Evolutionary conservation across 37 sponge, comb jelly and placozoan species (phyloP), one percentile per base, ranked within the genome.

Genomic region (Haliclona indistincta): DNA sequence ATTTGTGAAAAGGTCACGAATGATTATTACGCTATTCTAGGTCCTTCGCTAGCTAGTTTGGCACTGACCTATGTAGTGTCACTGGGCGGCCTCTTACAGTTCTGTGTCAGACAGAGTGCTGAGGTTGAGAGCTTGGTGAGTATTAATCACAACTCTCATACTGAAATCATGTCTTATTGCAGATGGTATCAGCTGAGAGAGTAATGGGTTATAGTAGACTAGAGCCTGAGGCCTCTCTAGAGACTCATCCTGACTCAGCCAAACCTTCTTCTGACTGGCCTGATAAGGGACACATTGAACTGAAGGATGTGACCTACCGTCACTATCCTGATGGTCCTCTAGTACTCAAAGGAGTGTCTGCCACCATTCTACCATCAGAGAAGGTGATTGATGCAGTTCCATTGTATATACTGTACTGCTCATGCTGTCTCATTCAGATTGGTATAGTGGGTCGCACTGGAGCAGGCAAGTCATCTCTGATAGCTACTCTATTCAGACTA

Each of bases 371-470:
- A n/a, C n/a, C n/a, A n/a, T n/a, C n/a, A n/a, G n/a, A n/a, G n/a
- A n/a, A n/a, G n/a, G n/a, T n/a, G n/a, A n/a, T n/a, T n/a, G n/a
- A n/a, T n/a, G n/a, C n/a, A n/a, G n/a, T n/a, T n/a, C n/a, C n/a
- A n/a, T n/a, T n/a, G n/a, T n/a, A n/a, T n/a, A n/a, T n/a, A n/a
- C n/a, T n/a, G n/a, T n/a, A n/a, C n/a, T n/a, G n/a, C n/a, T n/a
- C n/a, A n/a, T n/a, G n/a, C n/a, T n/a, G n/a, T n/a, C n/a, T n/a
- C n/a, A n/a, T 20, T 58, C n/a, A 92, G 93, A 63, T 95, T 67
- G 96, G 96, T 26, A 85, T 95, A 67, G 93, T 96, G 2, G 96
- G 96, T 47, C 73, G 96, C 1, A 96, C 96, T 49, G 96, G 96
- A 33, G 96, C 96, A 44, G 96, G 96, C 33, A 96, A 96, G 71